A percentile compares a stretch with the other conserved stretches of the same genome.
Evolutionary conservation across 2,113 vertebrate genomes (phyloP).

Genomic region (Spea bombifrons): DNA sequence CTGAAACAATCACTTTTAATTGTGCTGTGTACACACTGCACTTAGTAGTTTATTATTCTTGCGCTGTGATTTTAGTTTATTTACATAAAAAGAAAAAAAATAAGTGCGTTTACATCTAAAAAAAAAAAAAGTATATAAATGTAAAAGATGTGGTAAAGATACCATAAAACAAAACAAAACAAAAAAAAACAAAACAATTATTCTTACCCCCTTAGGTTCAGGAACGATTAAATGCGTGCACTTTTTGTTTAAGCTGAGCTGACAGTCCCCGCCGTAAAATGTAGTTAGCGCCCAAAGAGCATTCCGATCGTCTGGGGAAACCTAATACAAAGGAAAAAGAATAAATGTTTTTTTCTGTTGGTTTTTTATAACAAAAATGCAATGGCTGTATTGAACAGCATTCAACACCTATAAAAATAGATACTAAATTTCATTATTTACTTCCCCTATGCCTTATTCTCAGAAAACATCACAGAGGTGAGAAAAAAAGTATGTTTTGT

Average conservation of each 20-base stretch:
- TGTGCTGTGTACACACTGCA: no score
- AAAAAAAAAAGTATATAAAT: background rate
- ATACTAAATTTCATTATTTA: no score
- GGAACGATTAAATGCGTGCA: constrained; percentile 93
- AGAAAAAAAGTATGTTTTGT: no score
- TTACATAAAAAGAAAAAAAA: no score
- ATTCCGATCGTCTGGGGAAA: constrained; percentile 83
- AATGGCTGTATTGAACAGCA: no score
- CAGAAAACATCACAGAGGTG: no score
- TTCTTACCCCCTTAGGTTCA: constrained; percentile 90
- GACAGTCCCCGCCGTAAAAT: constrained; percentile 92
- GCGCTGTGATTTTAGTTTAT: no score
- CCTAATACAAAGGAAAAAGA: constrained; percentile 61
- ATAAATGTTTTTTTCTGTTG: background rate
- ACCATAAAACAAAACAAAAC: background rate
- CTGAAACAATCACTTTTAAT: no score
- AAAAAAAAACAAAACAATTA: constrained; percentile 16
- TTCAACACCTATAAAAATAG: background rate
- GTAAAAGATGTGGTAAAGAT: no score
- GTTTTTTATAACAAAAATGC: background rate
- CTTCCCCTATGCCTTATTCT: no score
- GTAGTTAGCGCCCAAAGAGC: constrained; percentile 92
- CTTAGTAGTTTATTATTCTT: no score
- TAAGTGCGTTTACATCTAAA: no score
- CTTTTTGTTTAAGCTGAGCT: constrained; percentile 88